phyloP scores from a whole-genome alignment of 2,113 vertebrate species.

The Panurus biarmicus region DNA sequence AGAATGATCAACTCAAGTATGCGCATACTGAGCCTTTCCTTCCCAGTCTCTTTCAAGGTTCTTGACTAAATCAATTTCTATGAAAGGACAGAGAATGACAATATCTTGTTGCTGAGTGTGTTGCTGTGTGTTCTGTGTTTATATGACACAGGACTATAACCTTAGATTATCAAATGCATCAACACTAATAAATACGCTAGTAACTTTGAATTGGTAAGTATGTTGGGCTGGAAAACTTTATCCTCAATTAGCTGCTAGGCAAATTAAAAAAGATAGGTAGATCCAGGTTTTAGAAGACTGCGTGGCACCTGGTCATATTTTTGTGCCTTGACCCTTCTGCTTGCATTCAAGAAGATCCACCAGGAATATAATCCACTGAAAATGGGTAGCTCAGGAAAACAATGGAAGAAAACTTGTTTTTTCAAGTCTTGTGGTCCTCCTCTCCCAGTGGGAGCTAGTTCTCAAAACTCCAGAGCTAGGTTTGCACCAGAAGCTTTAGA shows the following conservation, averaged over 20 bases:
- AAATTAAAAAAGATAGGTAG: neutral
- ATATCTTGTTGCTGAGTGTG: neutral
- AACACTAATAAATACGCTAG: neutral
- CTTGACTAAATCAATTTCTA: neutral
- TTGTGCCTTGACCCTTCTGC: neutral
- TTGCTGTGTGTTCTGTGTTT: too few relatives aligned
- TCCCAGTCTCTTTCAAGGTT: neutral
- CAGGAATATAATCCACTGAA: neutral
- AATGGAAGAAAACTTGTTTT: neutral
- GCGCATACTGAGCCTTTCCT: neutral
- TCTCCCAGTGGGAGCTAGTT: neutral
- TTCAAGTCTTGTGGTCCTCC: neutral
- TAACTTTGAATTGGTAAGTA: neutral
- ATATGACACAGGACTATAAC: neutral
- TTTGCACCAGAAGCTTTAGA: neutral
- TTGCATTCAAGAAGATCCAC: neutral
- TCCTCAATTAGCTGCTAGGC: neutral
- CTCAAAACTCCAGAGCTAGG: neutral
- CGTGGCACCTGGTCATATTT: neutral
- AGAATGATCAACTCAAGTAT: neutral
- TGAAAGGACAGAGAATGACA: neutral
- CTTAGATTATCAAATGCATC: neutral
- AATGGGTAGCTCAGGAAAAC: neutral
- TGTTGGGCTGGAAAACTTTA: neutral
- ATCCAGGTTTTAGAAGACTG: neutral